Percentiles rank a stretch among this genome's conserved stretches.
Conservation (phyloP, 2,888 invertebrate genomes). For the Theristus sp. region DNA sequence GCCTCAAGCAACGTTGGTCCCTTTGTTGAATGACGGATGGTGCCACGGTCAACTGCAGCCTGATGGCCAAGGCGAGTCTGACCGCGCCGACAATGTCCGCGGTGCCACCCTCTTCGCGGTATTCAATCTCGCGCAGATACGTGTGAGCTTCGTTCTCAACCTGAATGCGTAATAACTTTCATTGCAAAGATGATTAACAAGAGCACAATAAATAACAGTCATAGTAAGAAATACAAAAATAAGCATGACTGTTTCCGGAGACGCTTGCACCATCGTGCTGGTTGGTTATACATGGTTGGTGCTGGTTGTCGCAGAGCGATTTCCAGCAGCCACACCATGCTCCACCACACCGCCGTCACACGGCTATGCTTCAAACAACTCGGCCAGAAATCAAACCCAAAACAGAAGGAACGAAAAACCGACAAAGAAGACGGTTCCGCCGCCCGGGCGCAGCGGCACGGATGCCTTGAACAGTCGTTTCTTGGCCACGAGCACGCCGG, state of each 20-base stretch:
- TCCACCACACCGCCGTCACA: too few species aligned
- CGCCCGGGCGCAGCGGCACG: constrained; percentile 38
- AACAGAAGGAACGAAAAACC: too few species aligned
- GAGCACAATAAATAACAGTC: background rate
- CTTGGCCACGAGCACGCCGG: constrained; percentile 46
- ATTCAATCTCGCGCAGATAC: constrained; percentile 36
- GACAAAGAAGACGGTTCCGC: constrained; percentile 42
- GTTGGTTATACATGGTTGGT: too few species aligned
- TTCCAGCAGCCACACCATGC: too few species aligned
- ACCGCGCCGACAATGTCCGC: constrained; percentile 40
- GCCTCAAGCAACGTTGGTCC: background rate
- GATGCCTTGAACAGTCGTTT: constrained; percentile 39
- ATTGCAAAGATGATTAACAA: background rate
- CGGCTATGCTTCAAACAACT: too few species aligned
- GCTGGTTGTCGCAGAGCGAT: too few species aligned
- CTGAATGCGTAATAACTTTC: constrained; percentile 5
- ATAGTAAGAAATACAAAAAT: constrained; percentile 13
- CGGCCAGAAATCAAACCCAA: too few species aligned
- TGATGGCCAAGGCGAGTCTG: constrained; percentile 58
- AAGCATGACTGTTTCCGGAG: constrained; percentile 1
- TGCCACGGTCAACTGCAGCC: background rate
- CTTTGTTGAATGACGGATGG: background rate
- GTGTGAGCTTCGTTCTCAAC: constrained; percentile 31
- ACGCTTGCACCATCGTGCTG: too few species aligned
- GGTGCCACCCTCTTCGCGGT: constrained; percentile 17